Conservation (phyloP, 2,113 vertebrate species). For the Corynorhinus townsendii region DNA sequence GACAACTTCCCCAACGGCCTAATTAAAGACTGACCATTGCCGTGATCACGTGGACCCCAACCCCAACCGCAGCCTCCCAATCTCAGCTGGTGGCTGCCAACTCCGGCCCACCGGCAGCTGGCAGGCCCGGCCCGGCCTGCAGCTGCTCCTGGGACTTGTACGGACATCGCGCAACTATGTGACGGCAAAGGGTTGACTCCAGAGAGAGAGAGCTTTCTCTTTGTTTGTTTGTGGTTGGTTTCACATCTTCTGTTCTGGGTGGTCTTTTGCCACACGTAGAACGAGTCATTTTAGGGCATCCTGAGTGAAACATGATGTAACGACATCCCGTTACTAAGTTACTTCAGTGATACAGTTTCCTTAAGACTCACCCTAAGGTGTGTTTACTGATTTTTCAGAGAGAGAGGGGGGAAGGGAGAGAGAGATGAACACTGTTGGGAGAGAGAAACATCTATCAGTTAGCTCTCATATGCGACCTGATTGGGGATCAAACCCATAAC, state of each 20-base stretch:
- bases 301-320: neutral
- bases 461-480: neutral
- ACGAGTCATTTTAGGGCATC: neutral
- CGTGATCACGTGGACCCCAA: neutral
- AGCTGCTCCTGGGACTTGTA: constrained; percentile 37
- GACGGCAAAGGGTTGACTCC: neutral
- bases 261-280: neutral
- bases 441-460: neutral
- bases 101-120: neutral
- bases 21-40: neutral
- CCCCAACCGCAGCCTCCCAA: neutral
- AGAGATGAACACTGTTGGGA: neutral
- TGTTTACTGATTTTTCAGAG: neutral
- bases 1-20: neutral
- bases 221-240: neutral
- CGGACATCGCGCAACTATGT: neutral
- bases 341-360: neutral
- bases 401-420: too few species aligned
- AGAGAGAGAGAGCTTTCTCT: neutral
- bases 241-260: neutral
- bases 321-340: neutral
- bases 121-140: neutral
- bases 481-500: neutral
- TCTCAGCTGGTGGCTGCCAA: neutral
- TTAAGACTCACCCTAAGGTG: neutral